A percentile compares a stretch with the other conserved stretches of the same genome.
Evolutionary conservation across 2,797 vertebrate species (phyloP).

Genomic region (Kryptolebias ocellatus): DNA sequence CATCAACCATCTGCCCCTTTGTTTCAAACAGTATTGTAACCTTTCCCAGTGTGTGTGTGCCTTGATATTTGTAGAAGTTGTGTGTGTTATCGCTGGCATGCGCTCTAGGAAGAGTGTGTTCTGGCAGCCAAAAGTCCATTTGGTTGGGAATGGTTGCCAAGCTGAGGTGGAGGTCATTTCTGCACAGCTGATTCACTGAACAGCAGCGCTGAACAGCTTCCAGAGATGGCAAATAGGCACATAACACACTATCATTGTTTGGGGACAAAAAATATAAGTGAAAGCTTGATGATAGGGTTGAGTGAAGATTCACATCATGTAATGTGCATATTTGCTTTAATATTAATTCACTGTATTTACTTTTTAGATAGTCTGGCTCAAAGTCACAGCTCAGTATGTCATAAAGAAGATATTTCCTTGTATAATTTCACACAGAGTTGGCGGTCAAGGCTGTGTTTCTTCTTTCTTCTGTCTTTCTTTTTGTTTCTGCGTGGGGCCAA

Average conservation of each 20-base stretch:
- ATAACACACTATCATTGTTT: slow-evolving; percentile 68
- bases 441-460: slow-evolving; percentile 47
- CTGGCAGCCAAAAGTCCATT: slow-evolving; percentile 73
- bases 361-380: slow-evolving; percentile 20
- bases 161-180: slow-evolving; percentile 76
- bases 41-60: slow-evolving; percentile 60
- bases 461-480: slow-evolving; percentile 35
- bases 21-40: slow-evolving; percentile 74
- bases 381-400: slow-evolving; percentile 23
- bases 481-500: slow-evolving; percentile 65
- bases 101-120: slow-evolving; percentile 61
- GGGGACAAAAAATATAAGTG: slow-evolving; percentile 34
- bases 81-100: slow-evolving; percentile 61
- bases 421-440: slow-evolving; percentile 58
- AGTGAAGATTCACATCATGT: slow-evolving; percentile 32
- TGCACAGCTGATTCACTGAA: slow-evolving; percentile 74
- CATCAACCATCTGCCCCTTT: slow-evolving; percentile 78
- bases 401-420: slow-evolving; percentile 57
- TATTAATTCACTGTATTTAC: slow-evolving; percentile 22
- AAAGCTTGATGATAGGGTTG: slow-evolving; percentile 38
- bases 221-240: slow-evolving; percentile 55
- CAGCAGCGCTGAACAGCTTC: slow-evolving; percentile 53
- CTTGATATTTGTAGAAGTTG: slow-evolving; percentile 17
- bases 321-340: slow-evolving; percentile 22
- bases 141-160: slow-evolving; percentile 71